Evolutionary conservation across 2,888 invertebrate genomes (phyloP), one percentile per base, ranked within the genome.

Genomic region (Napeogenes inachia): DNA sequence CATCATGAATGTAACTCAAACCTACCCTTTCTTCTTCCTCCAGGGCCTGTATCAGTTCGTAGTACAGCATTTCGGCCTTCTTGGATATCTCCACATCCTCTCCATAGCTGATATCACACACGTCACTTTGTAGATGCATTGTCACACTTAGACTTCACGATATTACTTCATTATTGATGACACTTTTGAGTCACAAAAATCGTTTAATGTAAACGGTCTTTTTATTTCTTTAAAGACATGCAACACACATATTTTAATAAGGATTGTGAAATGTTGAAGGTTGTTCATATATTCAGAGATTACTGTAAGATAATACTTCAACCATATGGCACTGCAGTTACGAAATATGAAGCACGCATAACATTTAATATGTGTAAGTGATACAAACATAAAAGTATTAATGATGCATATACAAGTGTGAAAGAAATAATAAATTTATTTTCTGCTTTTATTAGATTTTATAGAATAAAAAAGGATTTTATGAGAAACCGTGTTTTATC

Each of bases 11-110:
- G 10, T 30, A 13, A 38, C 38, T 38, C 55, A 59, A 33, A 68
- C 84, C 82, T 78, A 91, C 91, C 91, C 77, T 77, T 79, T 91
- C 91, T 65, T 91, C 91, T 65, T 91, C 90, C 63, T 91, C 91
- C 62, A 91, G 69, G 2, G 89, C 88, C 55, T 77, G 80, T 70
- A 91, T 90, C 61, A 91, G 84, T 75, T 91, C 91, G 68, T 91
- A 91, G 67, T 91, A 91, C 61, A 91, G 80, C 85, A 91, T 84
- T 74, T 91, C 89, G 4, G 91, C 91, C 70, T 91, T 91, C 70
- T 88, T 84, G 0, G 91, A 89, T 55, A 89, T 85, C 74, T 89
- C 85, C 33, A 89, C 67, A 73, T 89, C 89, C 74, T 80, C 87
- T 63, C 75, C 63, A 75, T 77, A 73, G 50, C 84, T 75, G 60